phyloP scores from a whole-genome alignment of 2,113 vertebrate genomes.

The Nestor notabilis region DNA sequence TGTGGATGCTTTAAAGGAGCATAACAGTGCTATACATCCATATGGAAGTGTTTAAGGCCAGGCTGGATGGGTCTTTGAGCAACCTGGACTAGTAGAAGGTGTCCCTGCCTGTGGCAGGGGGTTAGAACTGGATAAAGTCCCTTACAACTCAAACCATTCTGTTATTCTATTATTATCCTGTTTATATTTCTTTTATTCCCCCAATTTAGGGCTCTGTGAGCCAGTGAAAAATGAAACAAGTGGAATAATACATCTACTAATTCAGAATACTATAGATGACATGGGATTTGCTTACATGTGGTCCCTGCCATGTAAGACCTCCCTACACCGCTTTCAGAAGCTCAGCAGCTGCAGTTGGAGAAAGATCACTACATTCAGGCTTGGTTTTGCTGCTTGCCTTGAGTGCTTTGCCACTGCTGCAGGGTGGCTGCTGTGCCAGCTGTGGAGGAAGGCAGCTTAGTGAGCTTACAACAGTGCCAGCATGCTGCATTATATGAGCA shows the following conservation, averaged over 20 bases:
- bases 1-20: not conserved
- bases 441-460: not conserved
- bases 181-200: not conserved
- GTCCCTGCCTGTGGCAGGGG: not conserved
- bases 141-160: not conserved
- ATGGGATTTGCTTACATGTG: accelerated
- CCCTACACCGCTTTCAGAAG: not conserved
- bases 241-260: not conserved
- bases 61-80: not conserved
- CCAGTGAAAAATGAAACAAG: not conserved
- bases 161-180: not conserved
- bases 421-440: not conserved
- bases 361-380: not conserved
- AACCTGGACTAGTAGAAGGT: not conserved
- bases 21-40: not conserved
- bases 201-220: not conserved
- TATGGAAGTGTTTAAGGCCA: not conserved
- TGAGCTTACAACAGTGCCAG: accelerated
- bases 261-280: not conserved
- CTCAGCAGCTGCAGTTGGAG: not conserved
- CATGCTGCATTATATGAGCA: accelerated
- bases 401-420: accelerated
- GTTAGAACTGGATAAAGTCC: not conserved
- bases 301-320: not conserved
- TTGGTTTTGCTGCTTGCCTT: not conserved